Evolutionary conservation across 2,888 invertebrate genomes (phyloP), one percentile per base, ranked within the genome.

Genomic region (Atherix ibis): DNA sequence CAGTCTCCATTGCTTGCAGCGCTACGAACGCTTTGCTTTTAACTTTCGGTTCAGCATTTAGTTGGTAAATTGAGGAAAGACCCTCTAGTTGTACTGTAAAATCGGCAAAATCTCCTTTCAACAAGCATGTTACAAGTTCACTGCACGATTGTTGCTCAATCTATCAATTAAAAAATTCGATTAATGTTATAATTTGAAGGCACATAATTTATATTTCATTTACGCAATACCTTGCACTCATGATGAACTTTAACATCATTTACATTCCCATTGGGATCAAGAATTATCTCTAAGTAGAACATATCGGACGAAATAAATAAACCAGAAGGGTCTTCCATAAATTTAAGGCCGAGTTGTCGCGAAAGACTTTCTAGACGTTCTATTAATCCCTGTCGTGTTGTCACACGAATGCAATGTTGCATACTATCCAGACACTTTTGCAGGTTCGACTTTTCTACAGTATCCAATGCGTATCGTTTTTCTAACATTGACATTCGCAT

Each of bases 21-120:
- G 92, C 89, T 50, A 83, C 80, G 53, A 87, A 92, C 3, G 91
- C 91, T 65, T 92, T 91, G 44, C 79, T 82, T 64, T 91, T 94
- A 6, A 88, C 76, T 63, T 89, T 91, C 54, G 91, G 91, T 52
- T 95, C 94, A 8, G 89, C 88, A 63, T 87, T 88, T 9, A 95
- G 65, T 54, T 91, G 87, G 58, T 94, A 95, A 38, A 94, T 89
- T 12, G 88, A 82, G 14, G 83, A 79, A 14, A 91, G 68, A 1
- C 89, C 81, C 58, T 92, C 88, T n/a, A 95, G 59, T 56, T 95
- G 94, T 5, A 80, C 75, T 2, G 88, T 83, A 53, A 95, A 91
- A 59, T 91, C 91, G 3, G 78, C 71, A 61, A 92, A 92, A 59
- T 94, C 88, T 4, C 89, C 84, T 13, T 74, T 67, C 30, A 81